Percentiles rank a stretch among this genome's conserved stretches.
These are phyloP conservation scores for Pollimyrus isidori DNA, from an alignment of 2,113 vertebrate genomes.

Conservation along the genomic window DNA sequence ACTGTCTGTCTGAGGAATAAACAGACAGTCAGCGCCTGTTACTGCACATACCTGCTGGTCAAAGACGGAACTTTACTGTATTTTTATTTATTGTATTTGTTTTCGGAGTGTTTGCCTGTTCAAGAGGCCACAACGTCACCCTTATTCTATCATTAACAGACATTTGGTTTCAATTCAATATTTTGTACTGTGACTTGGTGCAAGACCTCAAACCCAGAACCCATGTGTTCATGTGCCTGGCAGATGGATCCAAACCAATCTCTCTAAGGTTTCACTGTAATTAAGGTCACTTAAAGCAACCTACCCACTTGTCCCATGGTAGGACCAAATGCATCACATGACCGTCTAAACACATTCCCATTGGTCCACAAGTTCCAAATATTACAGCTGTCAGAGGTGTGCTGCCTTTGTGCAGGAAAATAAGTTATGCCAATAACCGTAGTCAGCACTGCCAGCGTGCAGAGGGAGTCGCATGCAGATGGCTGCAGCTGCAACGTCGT, in stretches of 20 bases:
- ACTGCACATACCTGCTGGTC: neutral
- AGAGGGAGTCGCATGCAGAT: neutral
- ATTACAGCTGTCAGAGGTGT: neutral
- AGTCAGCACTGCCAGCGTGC: neutral
- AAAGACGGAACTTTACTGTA: neutral
- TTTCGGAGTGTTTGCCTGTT: neutral
- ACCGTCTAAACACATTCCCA: neutral
- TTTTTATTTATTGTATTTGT: no score
- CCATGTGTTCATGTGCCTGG: neutral
- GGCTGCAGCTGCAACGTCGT: neutral
- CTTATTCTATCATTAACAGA: neutral
- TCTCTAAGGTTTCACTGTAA: neutral
- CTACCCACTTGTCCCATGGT: neutral
- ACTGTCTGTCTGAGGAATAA: neutral
- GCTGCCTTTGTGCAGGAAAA: neutral
- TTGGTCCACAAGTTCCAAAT: neutral
- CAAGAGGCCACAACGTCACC: neutral
- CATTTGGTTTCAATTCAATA: neutral
- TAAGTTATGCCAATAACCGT: neutral
- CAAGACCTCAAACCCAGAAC: neutral
- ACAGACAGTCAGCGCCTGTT: neutral
- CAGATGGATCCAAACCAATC: neutral
- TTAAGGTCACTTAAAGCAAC: conserved; percentile 5
- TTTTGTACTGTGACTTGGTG: neutral
- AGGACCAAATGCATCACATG: neutral